Base-by-base conservation (phyloP, 2,797 vertebrate species). In the Epinephelus coioides region DNA sequence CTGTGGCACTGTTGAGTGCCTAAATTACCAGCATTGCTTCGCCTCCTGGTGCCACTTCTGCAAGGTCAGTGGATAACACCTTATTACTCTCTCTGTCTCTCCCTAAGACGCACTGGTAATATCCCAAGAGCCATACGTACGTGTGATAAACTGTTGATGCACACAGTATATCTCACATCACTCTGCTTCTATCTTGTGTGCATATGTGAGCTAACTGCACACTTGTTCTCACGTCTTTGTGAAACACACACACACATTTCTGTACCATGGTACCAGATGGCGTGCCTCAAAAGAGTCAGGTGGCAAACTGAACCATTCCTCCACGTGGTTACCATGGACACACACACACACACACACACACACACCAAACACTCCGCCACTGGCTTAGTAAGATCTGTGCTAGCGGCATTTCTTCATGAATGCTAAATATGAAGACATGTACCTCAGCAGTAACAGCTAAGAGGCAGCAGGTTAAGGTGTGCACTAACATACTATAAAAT, bases 11-110 rank as follows among this genome's bases (percentile, higher is more conserved):
- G 75, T 73, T 78, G 73, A 77, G 77, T 69, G 55, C 76, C 86
- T 86, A 89, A 90, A 90, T 87, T 87, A 87, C 81, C 81, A 77
- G 27, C 71, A 84, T 53, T 76, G 70, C 84, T 78, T 73, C 0
- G 23, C 66, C 79, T 83, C 79, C 71, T 79, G 73, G 63, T 83
- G 72, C 67, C 72, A 78, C 57, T 86, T 86, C 84, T 82, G 66
- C 86, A 88, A 89, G 89, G 88, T 92, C 78, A 87, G 38, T 71
- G 63, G 55, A 86, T 64, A 68, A 81, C 66, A 76, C 51, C 60
- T 49, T 69, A 65, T 78, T 66, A 69, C 49, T 74, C 43, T 23
- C 61, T 7, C 6, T 27, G 15, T n/a, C 7, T 25, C 30, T 14
- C 60, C 56, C 1, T 4, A 40, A 57, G 11, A 72, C 57, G 23